A percentile compares a stretch with the other conserved stretches of the same genome.
These are phyloP conservation scores for Orycteropus afer DNA, from an alignment of 2,113 vertebrate species.

Conservation along the genomic window DNA sequence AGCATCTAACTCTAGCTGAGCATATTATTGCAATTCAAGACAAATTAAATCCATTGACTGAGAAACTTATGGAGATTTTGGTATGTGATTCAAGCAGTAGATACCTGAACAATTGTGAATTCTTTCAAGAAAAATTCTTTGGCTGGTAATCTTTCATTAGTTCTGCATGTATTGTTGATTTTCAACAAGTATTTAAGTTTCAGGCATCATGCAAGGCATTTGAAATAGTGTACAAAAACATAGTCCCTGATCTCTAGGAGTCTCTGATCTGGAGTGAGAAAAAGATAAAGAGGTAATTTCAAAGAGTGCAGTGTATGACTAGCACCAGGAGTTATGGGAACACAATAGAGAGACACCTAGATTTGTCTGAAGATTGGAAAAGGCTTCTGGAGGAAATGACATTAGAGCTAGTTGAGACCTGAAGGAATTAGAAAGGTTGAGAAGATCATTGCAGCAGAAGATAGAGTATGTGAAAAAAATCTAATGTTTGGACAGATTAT, in stretches of 20 bases:
- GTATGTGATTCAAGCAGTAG: not conserved
- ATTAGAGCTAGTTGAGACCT: not conserved
- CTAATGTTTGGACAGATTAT: not conserved
- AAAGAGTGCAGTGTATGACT: not conserved
- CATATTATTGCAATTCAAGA: not conserved
- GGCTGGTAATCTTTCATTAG: not conserved
- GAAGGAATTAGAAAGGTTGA: not conserved
- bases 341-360: not conserved
- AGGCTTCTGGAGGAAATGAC: not conserved
- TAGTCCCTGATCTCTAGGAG: not conserved
- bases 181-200: constrained; percentile 16
- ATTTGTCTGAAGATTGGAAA: not conserved
- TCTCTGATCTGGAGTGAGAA: not conserved
- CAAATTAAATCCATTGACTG: not conserved
- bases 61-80: not conserved
- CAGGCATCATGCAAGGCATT: not conserved
- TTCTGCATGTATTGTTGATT: not conserved
- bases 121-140: not conserved
- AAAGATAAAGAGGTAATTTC: not conserved
- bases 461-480: not conserved
- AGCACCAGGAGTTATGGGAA: not conserved
- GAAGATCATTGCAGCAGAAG: not conserved
- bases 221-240: not conserved
- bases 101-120: not conserved
- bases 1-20: not conserved